Evolutionary conservation across 2,113 vertebrate species (phyloP), one percentile per base, ranked within the genome.

Genomic region (Cariama cristata): DNA sequence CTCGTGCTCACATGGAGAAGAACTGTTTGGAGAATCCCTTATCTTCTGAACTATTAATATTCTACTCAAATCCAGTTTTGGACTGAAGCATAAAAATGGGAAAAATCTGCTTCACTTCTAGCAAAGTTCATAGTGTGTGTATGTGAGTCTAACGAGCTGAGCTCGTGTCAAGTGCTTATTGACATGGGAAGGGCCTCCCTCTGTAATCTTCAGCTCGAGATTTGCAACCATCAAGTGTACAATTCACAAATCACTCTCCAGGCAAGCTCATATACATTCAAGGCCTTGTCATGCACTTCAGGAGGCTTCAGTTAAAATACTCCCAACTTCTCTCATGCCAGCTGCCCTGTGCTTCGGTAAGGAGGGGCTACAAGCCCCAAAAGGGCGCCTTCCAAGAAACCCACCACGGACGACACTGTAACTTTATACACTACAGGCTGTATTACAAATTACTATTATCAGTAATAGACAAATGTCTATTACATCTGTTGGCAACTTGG

Each of bases 111-210:
- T 74, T 64, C 69, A 30, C 13, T 77, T 85, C 73, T 60, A 3
- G 6, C 52, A 35, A 59, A 94, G 83, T 74, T 84, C 42, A 42
- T 0, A 23, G 64, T 0, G 0, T 22, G 33, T 7, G 10, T 12
- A 14, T 7, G 35, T 0, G 2, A 89, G 76, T 13, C 56, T 59
- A 35, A 81, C 1, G 8, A 71, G 92, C 64, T 56, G 56, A 49
- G 53, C n/a, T 45, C 4, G 7, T 93, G 93, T 77, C 94, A 83
- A 94, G 71, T 55, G 69, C 49, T 91, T n/a, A 79, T 28, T 68
- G 86, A 81, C 89, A 87, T 0, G 8, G 60, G 52, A 49, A 92
- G 69, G 72, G 68, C 33, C 73, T 81, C 74, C 50, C 69, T 50
- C 56, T 1, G 2, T 49, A 66, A 74, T 42, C 47, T 64, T 59